Evolutionary conservation across 2,797 vertebrate genomes (phyloP).

Genomic region (Cyclura pinguis): DNA sequence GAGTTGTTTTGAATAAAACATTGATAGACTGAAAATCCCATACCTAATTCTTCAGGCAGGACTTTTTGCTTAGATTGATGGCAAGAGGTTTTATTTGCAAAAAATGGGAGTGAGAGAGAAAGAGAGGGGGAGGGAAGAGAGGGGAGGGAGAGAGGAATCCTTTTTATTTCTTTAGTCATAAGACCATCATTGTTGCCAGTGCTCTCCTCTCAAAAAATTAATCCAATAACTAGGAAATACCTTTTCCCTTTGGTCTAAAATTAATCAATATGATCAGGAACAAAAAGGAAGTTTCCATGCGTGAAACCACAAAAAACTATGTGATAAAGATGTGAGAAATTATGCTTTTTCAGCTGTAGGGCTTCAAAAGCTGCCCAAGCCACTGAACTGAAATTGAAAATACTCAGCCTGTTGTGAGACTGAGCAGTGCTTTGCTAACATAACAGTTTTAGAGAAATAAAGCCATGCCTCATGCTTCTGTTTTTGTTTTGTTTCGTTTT

Average conservation of each 20-base stretch:
- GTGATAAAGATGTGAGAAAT: neutral
- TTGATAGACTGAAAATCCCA: too few relatives aligned
- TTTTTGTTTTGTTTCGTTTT: neutral
- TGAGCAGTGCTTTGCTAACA: neutral
- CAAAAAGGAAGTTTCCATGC: neutral
- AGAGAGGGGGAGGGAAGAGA: too few relatives aligned
- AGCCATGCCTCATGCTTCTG: neutral
- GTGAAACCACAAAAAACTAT: neutral
- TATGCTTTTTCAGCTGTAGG: neutral
- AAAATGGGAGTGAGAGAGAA: too few relatives aligned
- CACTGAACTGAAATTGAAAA: neutral
- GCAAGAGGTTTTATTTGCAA: too few relatives aligned
- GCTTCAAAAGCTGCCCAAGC: neutral
- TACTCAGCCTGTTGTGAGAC: neutral
- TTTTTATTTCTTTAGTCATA: neutral
- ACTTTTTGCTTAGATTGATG: too few relatives aligned
- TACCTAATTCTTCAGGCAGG: too few relatives aligned
- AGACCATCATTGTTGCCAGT: neutral
- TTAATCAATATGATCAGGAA: neutral
- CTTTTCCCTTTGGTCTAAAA: neutral
- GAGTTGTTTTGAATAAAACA: too few relatives aligned
- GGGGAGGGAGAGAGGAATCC: too few relatives aligned
- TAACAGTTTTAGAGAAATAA: neutral
- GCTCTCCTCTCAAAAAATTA: too few relatives aligned
- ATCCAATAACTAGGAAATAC: too few relatives aligned